Evolutionary conservation across 2,113 vertebrate species (phyloP).

Genomic region (Xiphophorus hellerii): DNA sequence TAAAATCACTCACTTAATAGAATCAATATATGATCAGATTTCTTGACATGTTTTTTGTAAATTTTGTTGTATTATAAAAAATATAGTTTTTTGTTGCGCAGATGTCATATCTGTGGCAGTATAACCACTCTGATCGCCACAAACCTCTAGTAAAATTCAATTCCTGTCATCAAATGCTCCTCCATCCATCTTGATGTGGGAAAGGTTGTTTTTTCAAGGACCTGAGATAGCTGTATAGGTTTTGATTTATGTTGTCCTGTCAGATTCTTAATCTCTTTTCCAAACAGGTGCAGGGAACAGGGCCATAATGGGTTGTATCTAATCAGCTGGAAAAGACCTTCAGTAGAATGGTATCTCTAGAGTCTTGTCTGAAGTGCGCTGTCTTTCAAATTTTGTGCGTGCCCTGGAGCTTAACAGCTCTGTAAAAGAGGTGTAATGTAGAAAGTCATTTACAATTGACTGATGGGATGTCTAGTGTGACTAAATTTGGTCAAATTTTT

Average conservation of each 20-base stretch:
- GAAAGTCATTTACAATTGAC: slow-evolving; percentile 60
- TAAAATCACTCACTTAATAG: background rate
- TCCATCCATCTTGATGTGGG: slow-evolving; percentile 41
- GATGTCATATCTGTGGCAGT: background rate
- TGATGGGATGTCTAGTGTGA: slow-evolving; percentile 30
- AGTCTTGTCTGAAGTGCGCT: slow-evolving; percentile 43
- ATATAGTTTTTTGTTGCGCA: slow-evolving; percentile 8
- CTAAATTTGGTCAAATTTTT: background rate
- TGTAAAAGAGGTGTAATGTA: slow-evolving; percentile 44
- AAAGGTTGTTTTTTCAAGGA: slow-evolving; percentile 36
- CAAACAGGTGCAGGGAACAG: slow-evolving; percentile 16
- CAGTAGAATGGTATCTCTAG: slow-evolving; percentile 28
- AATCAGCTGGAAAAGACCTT: slow-evolving; percentile 65
- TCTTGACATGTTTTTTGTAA: background rate
- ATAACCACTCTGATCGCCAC: slow-evolving; percentile 10
- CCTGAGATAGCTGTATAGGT: slow-evolving; percentile 22
- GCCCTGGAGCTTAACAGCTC: slow-evolving; percentile 40
- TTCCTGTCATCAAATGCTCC: slow-evolving; percentile 7
- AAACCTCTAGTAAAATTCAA: slow-evolving; percentile 20
- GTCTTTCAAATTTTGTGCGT: slow-evolving; percentile 46
- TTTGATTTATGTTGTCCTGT: slow-evolving; percentile 58
- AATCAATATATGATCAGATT: slow-evolving; percentile 8
- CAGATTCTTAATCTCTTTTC: slow-evolving; percentile 27
- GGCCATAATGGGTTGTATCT: slow-evolving; percentile 55
- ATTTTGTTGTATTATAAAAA: background rate